Base-by-base conservation (phyloP, 2,113 vertebrate species). In the Danionella cerebrum region DNA sequence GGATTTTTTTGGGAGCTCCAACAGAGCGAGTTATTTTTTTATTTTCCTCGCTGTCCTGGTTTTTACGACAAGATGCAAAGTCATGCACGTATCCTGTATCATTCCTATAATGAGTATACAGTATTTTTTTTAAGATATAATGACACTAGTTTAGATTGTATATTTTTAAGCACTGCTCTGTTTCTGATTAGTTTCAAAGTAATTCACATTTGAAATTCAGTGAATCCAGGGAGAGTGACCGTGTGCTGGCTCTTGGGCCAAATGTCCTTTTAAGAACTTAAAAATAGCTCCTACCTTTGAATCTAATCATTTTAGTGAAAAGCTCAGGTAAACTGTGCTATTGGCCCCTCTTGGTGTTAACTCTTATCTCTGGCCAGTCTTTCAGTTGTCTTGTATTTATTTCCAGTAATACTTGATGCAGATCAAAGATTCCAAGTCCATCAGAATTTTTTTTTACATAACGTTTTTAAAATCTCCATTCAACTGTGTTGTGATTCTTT, bases 121-220 rank as follows among this genome's bases (percentile, higher is more conserved):
- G 67, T 66, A 75, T 72, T 72, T 62, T 58, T 16, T 60, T 54
- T n/a, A n/a, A n/a, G n/a, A n/a, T n/a, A n/a, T n/a, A n/a, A n/a
- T n/a, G n/a, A n/a, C n/a, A n/a, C n/a, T n/a, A n/a, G n/a, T n/a
- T n/a, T n/a, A n/a, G n/a, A n/a, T n/a, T n/a, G n/a, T n/a, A n/a
- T n/a, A n/a, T n/a, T n/a, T n/a, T n/a, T n/a, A n/a, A n/a, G n/a
- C n/a, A n/a, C n/a, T n/a, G n/a, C n/a, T n/a, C n/a, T n/a, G n/a
- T n/a, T n/a, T n/a, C n/a, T n/a, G n/a, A n/a, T n/a, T n/a, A n/a
- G n/a, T n/a, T n/a, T n/a, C n/a, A n/a, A n/a, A n/a, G n/a, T n/a
- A n/a, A n/a, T n/a, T n/a, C n/a, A n/a, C n/a, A n/a, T n/a, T n/a
- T n/a, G n/a, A n/a, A n/a, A n/a, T n/a, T n/a, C n/a, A n/a, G n/a